Evolutionary conservation across 1,140 invertebrate genomes (phyloP).

Genomic region (Palaemon carinicauda): DNA sequence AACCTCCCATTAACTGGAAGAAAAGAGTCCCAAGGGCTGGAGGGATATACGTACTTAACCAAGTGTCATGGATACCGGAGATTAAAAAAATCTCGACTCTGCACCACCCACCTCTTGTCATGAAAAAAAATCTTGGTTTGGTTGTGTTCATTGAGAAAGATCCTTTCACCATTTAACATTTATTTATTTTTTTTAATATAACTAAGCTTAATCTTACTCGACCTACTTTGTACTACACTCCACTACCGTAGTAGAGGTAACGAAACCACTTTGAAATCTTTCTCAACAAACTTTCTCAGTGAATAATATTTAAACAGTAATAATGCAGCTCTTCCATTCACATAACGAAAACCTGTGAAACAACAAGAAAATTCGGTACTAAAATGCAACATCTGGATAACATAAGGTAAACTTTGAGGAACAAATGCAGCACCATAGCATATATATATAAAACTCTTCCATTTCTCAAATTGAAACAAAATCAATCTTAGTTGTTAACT

Average conservation of each 20-base stretch:
- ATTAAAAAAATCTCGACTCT: slow-evolving; percentile 33
- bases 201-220: slow-evolving; percentile 54
- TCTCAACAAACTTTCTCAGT: slow-evolving; percentile 35
- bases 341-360: slow-evolving; percentile 46
- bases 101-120: slow-evolving; percentile 43
- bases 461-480: not conserved
- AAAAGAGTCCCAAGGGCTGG: not conserved
- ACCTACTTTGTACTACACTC: slow-evolving; percentile 55
- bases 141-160: slow-evolving; percentile 53
- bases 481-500: not conserved
- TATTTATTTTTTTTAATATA: slow-evolving; percentile 19
- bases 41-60: slow-evolving; percentile 43
- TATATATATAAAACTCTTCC: slow-evolving; percentile 1
- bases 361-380: slow-evolving; percentile 37
- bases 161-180: slow-evolving; percentile 32
- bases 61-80: slow-evolving; percentile 56
- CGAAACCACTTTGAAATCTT: slow-evolving; percentile 46
- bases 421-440: slow-evolving; percentile 51
- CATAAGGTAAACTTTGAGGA: slow-evolving; percentile 47
- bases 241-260: slow-evolving; percentile 43
- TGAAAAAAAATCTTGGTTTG: slow-evolving; percentile 36
- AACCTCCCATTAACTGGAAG: too few species aligned
- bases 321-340: slow-evolving; percentile 1
- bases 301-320: not conserved
- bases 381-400: slow-evolving; percentile 56